Evolutionary conservation across 2,113 vertebrate species (phyloP), one percentile per base, ranked within the genome.

Genomic region (Lates calcarifer): DNA sequence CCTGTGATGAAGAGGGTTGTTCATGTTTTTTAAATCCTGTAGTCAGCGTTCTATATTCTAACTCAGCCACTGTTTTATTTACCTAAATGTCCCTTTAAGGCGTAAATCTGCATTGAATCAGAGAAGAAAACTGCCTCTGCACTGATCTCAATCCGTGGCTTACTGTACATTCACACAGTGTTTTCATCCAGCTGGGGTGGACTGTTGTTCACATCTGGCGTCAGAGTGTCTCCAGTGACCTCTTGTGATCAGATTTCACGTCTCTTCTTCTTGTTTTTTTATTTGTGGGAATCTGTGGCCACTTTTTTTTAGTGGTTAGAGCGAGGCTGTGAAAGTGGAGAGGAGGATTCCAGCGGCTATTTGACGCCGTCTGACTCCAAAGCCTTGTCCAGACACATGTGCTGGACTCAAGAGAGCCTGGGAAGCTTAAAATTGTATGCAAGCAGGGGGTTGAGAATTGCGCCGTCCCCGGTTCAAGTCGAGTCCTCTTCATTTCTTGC

Each of bases 1-100:
- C 17, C 61, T 61, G 67, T 71, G 49, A 64, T 71, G 73, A 80
- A 72, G 22, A 78, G n/a, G 26, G 4, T 41, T 47, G 70, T 51
- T 80, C 28, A 24, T 28, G 49, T 75, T 79, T 74, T 55, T 69
- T 28, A 75, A 68, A 84, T 67, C 37, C 57, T 43, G 75, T 28
- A 80, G 75, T 85, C 77, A 83, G 82, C 75, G 73, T 45, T 84
- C 28, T 43, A 9, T 51, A 28, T 51, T 65, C 31, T 20, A 29
- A 17, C 67, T 74, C 22, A n/a, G 14, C 47, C 24, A 33, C 8
- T 4, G 0, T 66, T 81, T 63, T 82, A 58, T 82, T 85, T 66
- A 70, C 58, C 33, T 29, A 60, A 61, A 83, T 64, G 58, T 61
- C 35, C n/a, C 35, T 74, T 64, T 43, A 74, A 61, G 15, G 56